Evolutionary conservation across 2,113 vertebrate species (phyloP).

Genomic region (Pungitius pungitius): DNA sequence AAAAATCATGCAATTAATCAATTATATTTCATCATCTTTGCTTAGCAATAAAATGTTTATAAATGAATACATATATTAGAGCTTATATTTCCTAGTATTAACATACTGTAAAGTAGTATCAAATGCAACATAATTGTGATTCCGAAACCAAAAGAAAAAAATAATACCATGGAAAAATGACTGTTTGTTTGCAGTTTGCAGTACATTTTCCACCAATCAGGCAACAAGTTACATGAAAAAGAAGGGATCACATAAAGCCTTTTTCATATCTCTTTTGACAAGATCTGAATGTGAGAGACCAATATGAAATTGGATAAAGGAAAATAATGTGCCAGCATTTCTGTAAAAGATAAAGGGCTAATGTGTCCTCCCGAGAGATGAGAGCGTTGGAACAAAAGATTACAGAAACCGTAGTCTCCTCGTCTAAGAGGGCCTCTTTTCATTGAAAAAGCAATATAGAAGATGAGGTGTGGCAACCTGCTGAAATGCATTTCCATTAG

Average conservation of each 20-base stretch:
- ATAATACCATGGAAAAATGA: neutral
- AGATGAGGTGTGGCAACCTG: constrained; percentile 63
- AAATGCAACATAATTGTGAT: neutral
- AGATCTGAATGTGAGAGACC: constrained; percentile 47
- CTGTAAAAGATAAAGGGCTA: constrained; percentile 60
- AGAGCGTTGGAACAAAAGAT: constrained; percentile 63
- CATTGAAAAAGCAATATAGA: constrained; percentile 70
- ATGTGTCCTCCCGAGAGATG: constrained; percentile 64
- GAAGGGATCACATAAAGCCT: constrained; percentile 36
- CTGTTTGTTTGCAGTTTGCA: neutral
- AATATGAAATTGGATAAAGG: constrained; percentile 61
- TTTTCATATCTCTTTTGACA: constrained; percentile 48
- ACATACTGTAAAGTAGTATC: neutral
- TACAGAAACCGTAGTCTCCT: constrained; percentile 53
- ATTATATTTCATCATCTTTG: no score
- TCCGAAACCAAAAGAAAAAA: constrained; percentile 12
- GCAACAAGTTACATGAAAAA: constrained; percentile 41
- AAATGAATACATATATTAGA: no score
- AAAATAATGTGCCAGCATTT: constrained; percentile 63
- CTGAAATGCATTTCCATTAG: constrained; percentile 75
- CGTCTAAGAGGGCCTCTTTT: constrained; percentile 63
- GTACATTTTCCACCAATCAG: constrained; percentile 24
- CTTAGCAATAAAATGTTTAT: no score
- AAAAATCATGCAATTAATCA: no score
- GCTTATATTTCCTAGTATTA: neutral